Percentiles rank a stretch among this genome's conserved stretches.
Evolutionary conservation across 1,140 invertebrate genomes (phyloP).

Genomic region (Laupala kohalensis): DNA sequence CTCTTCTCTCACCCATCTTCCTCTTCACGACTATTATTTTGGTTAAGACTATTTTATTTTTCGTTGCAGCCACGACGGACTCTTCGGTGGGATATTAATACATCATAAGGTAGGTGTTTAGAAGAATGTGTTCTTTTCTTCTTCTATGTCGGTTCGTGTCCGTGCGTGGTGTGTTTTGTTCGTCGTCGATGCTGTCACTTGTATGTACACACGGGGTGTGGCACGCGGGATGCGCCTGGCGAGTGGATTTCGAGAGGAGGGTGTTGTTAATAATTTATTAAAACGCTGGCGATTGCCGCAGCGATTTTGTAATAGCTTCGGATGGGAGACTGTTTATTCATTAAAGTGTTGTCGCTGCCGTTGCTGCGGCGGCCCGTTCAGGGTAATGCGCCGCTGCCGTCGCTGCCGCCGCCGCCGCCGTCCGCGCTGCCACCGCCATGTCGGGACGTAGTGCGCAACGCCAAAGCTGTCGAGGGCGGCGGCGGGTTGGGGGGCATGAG

Average conservation of each 20-base stretch:
- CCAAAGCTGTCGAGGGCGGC: too few species aligned
- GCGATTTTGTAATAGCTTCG: neutral
- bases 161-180: neutral
- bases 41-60: too few species aligned
- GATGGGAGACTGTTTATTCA: neutral
- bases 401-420: too few species aligned
- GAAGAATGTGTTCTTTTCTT: neutral
- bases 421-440: too few species aligned
- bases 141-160: neutral
- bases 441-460: too few species aligned
- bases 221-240: neutral
- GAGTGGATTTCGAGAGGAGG: neutral
- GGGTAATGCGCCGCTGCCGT: too few species aligned
- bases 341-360: neutral
- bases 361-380: neutral
- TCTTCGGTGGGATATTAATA: neutral
- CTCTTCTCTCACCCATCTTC: neutral
- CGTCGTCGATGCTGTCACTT: neutral
- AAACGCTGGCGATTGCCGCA: neutral
- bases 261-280: neutral
- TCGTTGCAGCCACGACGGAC: neutral
- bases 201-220: neutral
- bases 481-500: too few species aligned
- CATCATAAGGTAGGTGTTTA: neutral
- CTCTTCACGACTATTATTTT: too few species aligned